Evolutionary conservation across 2,888 invertebrate species (phyloP).

Genomic region (Bruchidius siliquastri): DNA sequence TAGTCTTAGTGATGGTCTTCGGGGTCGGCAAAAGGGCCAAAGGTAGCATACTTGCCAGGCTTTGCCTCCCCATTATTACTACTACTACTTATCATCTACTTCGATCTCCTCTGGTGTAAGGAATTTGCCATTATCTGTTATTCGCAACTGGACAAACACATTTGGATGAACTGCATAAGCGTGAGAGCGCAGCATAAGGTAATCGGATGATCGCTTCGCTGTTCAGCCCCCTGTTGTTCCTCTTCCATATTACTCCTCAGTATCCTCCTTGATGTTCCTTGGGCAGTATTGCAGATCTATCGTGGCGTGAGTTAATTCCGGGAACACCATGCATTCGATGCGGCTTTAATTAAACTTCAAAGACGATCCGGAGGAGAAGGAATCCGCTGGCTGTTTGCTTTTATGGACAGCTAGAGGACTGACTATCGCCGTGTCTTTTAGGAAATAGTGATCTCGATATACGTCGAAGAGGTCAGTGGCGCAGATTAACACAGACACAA

Average conservation of each 20-base stretch:
- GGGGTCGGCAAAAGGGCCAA: too few relatives aligned
- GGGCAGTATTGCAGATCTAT: background rate
- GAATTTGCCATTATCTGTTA: background rate
- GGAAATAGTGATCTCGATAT: background rate
- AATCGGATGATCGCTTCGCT: background rate
- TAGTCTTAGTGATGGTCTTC: too few relatives aligned
- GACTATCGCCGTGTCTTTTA: background rate
- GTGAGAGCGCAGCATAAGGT: background rate
- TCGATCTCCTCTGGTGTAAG: too few relatives aligned
- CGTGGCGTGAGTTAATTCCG: background rate
- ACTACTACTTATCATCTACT: too few relatives aligned
- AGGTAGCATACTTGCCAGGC: too few relatives aligned
- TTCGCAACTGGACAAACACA: background rate
- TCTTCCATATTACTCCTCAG: background rate
- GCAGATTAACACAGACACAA: background rate
- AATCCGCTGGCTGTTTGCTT: background rate
- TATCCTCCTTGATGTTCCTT: background rate
- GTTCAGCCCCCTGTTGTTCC: background rate
- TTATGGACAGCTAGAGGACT: background rate
- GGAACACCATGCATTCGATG: background rate
- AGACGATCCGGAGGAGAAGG: background rate
- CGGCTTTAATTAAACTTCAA: background rate
- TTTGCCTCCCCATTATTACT: too few relatives aligned
- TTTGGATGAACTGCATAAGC: background rate
- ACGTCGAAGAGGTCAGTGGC: background rate